Conservation (phyloP, 2,797 vertebrate species). For the Kryptolebias ocellatus region DNA sequence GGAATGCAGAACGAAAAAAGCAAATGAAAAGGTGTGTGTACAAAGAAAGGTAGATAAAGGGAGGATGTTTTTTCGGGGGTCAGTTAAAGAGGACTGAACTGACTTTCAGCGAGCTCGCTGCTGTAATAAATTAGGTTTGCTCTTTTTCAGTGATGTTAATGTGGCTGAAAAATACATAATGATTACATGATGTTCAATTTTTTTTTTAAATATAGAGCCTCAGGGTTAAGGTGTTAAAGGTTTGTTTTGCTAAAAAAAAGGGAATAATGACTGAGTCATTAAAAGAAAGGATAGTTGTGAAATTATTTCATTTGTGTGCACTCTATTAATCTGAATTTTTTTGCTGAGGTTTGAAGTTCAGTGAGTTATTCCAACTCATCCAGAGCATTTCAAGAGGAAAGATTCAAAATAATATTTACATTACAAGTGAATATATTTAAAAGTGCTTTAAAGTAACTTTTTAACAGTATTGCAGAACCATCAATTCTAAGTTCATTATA, state of each 20-base stretch:
- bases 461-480: too few relatives aligned
- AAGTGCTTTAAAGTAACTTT: too few relatives aligned
- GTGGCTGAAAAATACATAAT: slow-evolving; percentile 34
- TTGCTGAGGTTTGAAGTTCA: not conserved
- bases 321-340: not conserved
- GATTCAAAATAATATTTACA: too few relatives aligned
- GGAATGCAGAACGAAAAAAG: slow-evolving; percentile 12
- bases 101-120: slow-evolving; percentile 29
- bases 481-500: too few relatives aligned
- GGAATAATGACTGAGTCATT: too few relatives aligned
- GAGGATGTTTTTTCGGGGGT: slow-evolving; percentile 38
- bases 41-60: slow-evolving; percentile 23
- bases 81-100: slow-evolving; percentile 27
- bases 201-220: slow-evolving; percentile 42
- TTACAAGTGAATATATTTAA: too few relatives aligned
- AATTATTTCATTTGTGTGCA: not conserved
- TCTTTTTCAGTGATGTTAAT: slow-evolving; percentile 32
- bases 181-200: slow-evolving; percentile 32
- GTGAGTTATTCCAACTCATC: not conserved
- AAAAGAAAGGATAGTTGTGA: slow-evolving; percentile 5
- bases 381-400: too few relatives aligned
- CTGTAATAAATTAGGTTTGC: slow-evolving; percentile 38
- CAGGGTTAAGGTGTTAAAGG: slow-evolving; percentile 36
- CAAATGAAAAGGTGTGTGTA: slow-evolving; percentile 20
- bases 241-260: slow-evolving; percentile 34